Conservation (phyloP, 2,888 invertebrate species). For the Nezara viridula region DNA sequence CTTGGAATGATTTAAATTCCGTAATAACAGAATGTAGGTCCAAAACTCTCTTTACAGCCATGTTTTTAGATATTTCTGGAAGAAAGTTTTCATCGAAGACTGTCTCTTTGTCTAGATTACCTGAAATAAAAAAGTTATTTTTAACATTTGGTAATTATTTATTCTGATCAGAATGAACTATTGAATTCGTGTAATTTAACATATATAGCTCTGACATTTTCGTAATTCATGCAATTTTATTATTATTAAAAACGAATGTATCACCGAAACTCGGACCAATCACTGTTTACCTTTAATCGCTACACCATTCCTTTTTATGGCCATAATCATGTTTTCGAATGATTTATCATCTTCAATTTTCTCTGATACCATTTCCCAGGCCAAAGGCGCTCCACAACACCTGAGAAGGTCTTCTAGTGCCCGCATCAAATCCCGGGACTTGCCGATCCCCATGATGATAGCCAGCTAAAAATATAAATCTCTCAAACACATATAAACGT, state of each 20-base stretch:
- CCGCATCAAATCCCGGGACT: not conserved
- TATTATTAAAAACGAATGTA: no score
- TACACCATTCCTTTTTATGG: constrained; percentile 68
- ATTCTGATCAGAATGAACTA: no score
- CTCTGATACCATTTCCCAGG: constrained; percentile 67
- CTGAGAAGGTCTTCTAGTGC: constrained; percentile 66
- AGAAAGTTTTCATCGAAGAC: constrained; percentile 66
- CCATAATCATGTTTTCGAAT: constrained; percentile 66
- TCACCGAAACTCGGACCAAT: not conserved
- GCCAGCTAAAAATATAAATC: not conserved
- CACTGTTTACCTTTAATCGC: constrained; percentile 69
- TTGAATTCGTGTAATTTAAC: no score
- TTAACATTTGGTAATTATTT: not conserved
- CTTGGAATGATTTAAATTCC: constrained; percentile 67
- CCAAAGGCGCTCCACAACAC: constrained; percentile 67
- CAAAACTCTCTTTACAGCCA: constrained; percentile 72
- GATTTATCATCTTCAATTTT: constrained; percentile 65
- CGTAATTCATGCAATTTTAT: no score
- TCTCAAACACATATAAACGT: not conserved
- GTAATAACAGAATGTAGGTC: constrained; percentile 75
- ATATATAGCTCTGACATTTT: no score
- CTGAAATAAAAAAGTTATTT: not conserved
- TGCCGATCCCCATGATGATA: constrained; percentile 10
- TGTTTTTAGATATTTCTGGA: constrained; percentile 69
- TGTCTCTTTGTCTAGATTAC: constrained; percentile 71